A percentile compares a stretch with the other conserved stretches of the same genome.
Conservation (phyloP, 1,140 invertebrate species). For the Nasonia longicornis region DNA sequence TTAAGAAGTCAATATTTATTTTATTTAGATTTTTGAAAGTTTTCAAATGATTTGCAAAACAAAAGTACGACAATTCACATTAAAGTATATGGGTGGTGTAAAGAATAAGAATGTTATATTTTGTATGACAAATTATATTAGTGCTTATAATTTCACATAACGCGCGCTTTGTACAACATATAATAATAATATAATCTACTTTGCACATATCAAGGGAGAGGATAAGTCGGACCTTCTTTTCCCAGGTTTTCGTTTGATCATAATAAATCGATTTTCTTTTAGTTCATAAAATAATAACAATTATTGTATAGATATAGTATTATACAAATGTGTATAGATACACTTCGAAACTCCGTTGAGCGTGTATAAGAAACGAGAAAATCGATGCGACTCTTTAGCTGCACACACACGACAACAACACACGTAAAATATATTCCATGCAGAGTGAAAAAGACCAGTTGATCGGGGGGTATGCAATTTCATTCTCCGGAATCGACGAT, state of each 20-base stretch:
- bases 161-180: conserved; percentile 52
- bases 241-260: conserved; percentile 36
- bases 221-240: conserved; percentile 44
- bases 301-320: conserved; percentile 38
- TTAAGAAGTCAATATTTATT: no score
- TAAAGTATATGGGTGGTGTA: neutral
- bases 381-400: conserved; percentile 29
- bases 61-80: no score
- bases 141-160: conserved; percentile 48
- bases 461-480: conserved; percentile 20
- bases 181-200: conserved; percentile 45
- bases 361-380: conserved; percentile 41
- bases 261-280: conserved; percentile 35
- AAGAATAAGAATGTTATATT: neutral
- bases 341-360: conserved; percentile 25
- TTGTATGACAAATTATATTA: conserved; percentile 49
- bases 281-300: conserved; percentile 37
- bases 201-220: conserved; percentile 53
- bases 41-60: no score
- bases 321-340: conserved; percentile 38
- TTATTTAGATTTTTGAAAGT: no score
- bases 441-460: conserved; percentile 30
- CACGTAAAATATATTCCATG: neutral
- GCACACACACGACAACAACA: neutral
- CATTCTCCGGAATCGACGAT: conserved; percentile 23